These are phyloP conservation scores for Sesamia nonagrioides DNA, from an alignment of 1,140 invertebrate species.

Conservation along the genomic window DNA sequence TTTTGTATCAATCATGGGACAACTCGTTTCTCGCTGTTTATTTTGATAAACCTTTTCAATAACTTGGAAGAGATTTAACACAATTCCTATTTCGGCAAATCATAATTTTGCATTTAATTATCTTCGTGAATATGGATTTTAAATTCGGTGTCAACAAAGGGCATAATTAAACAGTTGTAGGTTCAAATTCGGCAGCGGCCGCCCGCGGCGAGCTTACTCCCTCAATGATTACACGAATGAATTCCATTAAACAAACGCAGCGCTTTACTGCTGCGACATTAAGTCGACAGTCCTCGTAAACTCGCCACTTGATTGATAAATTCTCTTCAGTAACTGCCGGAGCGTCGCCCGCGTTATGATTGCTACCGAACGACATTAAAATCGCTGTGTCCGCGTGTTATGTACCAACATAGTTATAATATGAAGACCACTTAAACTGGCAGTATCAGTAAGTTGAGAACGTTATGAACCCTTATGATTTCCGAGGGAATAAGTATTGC, in stretches of 20 bases:
- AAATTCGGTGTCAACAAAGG: slow-evolving; percentile 58
- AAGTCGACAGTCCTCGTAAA: slow-evolving; percentile 67
- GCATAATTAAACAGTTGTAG: slow-evolving; percentile 60
- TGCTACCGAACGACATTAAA: slow-evolving; percentile 60
- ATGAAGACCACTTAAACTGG: slow-evolving; percentile 56
- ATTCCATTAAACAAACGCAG: slow-evolving; percentile 66
- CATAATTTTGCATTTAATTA: slow-evolving; percentile 34
- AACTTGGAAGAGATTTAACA: background rate
- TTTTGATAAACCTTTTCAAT: background rate
- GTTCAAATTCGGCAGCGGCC: slow-evolving; percentile 70
- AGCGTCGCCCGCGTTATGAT: slow-evolving; percentile 62
- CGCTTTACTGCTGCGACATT: slow-evolving; percentile 64
- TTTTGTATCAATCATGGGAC: slow-evolving; percentile 24
- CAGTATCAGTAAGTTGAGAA: slow-evolving; percentile 59
- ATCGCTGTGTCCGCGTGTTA: slow-evolving; percentile 57
- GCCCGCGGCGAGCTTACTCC: slow-evolving; percentile 69
- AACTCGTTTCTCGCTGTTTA: background rate
- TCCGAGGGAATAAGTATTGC: slow-evolving; percentile 25
- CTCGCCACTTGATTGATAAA: slow-evolving; percentile 68
- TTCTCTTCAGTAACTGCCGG: slow-evolving; percentile 58
- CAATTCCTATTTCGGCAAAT: background rate
- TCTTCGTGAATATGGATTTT: slow-evolving; percentile 46
- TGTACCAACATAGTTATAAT: slow-evolving; percentile 53
- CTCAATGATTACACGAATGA: slow-evolving; percentile 67
- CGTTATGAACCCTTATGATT: slow-evolving; percentile 33